phyloP scores from a whole-genome alignment of 2,888 invertebrate species.

The Erebia palarica region DNA sequence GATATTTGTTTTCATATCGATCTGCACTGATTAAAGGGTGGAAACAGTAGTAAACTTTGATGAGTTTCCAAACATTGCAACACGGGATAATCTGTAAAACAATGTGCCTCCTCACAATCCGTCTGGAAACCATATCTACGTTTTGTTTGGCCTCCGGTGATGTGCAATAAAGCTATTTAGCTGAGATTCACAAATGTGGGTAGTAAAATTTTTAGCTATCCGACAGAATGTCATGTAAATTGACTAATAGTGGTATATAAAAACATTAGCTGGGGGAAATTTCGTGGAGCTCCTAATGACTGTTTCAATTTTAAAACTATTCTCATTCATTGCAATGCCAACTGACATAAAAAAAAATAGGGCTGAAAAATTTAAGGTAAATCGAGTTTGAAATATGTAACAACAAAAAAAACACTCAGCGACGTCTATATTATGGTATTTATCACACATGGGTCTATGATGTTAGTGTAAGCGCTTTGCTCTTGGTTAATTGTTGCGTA shows the following conservation, averaged over 20 bases:
- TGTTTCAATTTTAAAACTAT: background rate
- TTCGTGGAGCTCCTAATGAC: constrained; percentile 9
- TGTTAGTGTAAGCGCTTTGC: constrained; percentile 3
- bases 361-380: constrained; percentile 27
- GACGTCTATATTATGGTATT: constrained; percentile 2
- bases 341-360: background rate
- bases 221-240: constrained; percentile 27
- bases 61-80: constrained; percentile 38
- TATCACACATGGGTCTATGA: background rate
- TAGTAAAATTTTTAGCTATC: constrained; percentile 15
- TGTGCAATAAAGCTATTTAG: constrained; percentile 23
- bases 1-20: constrained; percentile 2
- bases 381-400: constrained; percentile 10
- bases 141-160: constrained; percentile 15
- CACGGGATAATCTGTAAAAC: constrained; percentile 24
- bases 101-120: constrained; percentile 16
- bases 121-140: constrained; percentile 8
- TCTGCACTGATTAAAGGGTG: background rate
- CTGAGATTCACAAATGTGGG: constrained; percentile 20
- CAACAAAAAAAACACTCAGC: constrained; percentile 5
- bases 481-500: constrained; percentile 1
- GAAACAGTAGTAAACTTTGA: constrained; percentile 33
- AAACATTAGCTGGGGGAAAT: constrained; percentile 13
- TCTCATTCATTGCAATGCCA: background rate
- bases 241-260: constrained; percentile 1